Evolutionary conservation across 30 jellyfish, hydroid and myxozoan genomes (phyloP), one percentile per base, ranked within the genome.

Genomic region (Aurelia sp.): DNA sequence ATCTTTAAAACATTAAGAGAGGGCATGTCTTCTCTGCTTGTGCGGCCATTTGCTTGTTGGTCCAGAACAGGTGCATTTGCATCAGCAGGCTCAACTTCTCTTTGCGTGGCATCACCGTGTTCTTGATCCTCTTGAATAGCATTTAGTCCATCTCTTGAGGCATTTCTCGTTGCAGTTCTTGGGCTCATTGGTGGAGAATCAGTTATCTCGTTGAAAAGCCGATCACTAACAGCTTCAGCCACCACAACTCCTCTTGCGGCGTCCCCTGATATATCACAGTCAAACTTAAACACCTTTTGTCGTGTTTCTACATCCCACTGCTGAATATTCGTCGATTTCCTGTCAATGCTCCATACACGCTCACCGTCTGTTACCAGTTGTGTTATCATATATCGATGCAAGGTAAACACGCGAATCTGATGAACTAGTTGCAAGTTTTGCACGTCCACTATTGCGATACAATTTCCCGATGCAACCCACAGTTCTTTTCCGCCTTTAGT

Each of bases 381-480:
- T 0, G 97, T 66, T 18, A 86, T 65, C 85, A 87, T 61, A 15
- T 86, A 67, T 24, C 96, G 89, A 6, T 72, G 91, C 72, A 80
- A 62, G 13, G 91, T 16, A 60, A 76, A 74, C 15, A 83, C 96
- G 55, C 83, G 69, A 31, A 92, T 68, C 48, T 74, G 91, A 47
- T 87, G 84, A 3, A 80, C 64, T 10, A 92, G 58, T 51, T 71
- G 83, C 60, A 80, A 67, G 44, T 53, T 86, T 16, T 65, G 64
- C 7, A 52, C 88, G 62, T 88, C 80, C 22, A 92, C 70, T 8
- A 92, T 82, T n/a, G 92, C 97, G 22, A 92, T 87, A 48, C 72
- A 74, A 70, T 88, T 92, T 16, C 98, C 98, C 30, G 97, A 92
- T 16, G 91, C 98, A n/a, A 84, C 96, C 98, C 98, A 92, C 44